Percentiles rank a stretch among this genome's conserved stretches.
These are phyloP conservation scores for Eolophus roseicapilla DNA, from an alignment of 2,113 vertebrate genomes.

Conservation along the genomic window DNA sequence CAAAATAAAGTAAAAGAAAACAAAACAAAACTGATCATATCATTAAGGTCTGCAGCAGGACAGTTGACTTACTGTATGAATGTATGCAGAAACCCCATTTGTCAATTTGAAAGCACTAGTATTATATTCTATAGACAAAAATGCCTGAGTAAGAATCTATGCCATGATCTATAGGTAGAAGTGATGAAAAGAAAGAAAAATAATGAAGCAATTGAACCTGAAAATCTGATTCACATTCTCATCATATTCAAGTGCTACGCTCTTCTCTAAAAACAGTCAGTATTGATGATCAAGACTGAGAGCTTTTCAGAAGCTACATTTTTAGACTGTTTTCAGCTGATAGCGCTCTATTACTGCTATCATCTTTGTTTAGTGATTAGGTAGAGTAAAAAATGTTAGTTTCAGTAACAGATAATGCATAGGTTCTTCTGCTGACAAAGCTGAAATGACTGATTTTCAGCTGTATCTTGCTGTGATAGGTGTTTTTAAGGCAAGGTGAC, in stretches of 20 bases:
- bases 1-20: not conserved
- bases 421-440: not conserved
- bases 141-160: not conserved
- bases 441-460: not conserved
- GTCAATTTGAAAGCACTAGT: not conserved
- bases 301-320: not conserved
- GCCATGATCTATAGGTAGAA: not conserved
- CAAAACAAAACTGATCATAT: not conserved
- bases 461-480: not conserved
- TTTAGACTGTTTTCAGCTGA: not conserved
- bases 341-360: not conserved
- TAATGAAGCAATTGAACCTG: not conserved
- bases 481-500: slow-evolving; percentile 9
- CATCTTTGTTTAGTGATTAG: slow-evolving; percentile 29
- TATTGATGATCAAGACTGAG: not conserved
- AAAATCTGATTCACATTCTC: slow-evolving; percentile 3
- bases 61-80: not conserved
- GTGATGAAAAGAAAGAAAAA: not conserved
- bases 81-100: not conserved
- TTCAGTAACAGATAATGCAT: not conserved
- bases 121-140: not conserved
- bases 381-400: not conserved
- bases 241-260: not conserved
- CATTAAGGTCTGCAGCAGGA: not conserved
- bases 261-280: not conserved